phyloP scores from a whole-genome alignment of 2,888 invertebrate genomes.

The Carcina quercana region DNA sequence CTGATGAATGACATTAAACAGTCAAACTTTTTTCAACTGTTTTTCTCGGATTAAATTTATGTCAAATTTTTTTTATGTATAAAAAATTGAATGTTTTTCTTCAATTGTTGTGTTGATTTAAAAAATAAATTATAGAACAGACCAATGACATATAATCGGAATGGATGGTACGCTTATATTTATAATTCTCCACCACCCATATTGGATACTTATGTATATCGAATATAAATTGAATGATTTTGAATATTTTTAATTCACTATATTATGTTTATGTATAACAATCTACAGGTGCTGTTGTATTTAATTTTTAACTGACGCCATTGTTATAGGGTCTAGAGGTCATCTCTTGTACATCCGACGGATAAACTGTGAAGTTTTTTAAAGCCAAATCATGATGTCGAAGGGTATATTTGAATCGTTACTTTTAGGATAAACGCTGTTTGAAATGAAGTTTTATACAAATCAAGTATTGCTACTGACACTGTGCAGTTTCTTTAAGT shows the following conservation, averaged over 20 bases:
- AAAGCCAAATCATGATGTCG: conserved; percentile 71
- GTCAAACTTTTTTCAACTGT: too few relatives aligned
- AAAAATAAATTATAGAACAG: too few relatives aligned
- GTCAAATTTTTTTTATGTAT: too few relatives aligned
- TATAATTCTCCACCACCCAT: conserved; percentile 38
- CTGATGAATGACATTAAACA: too few relatives aligned
- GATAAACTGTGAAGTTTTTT: conserved; percentile 49
- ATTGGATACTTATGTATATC: conserved; percentile 46
- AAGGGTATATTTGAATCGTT: conserved; percentile 69
- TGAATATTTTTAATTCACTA: conserved; percentile 51
- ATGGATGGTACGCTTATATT: conserved; percentile 56
- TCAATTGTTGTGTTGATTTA: too few relatives aligned
- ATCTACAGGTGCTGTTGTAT: conserved; percentile 68
- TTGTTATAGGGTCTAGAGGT: conserved; percentile 60
- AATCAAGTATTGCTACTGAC: conserved; percentile 63
- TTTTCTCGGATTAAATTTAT: too few relatives aligned
- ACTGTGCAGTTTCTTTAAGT: conserved; percentile 63
- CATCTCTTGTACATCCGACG: conserved; percentile 60
- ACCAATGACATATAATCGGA: too few relatives aligned
- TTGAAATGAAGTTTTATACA: conserved; percentile 63
- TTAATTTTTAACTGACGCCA: conserved; percentile 61
- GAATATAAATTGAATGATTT: conserved; percentile 44
- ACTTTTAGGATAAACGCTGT: conserved; percentile 63
- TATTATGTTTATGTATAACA: conserved; percentile 50
- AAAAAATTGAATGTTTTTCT: too few relatives aligned